Evolutionary conservation across 2,888 invertebrate species (phyloP).

Genomic region (Peribatodes rhomboidaria): DNA sequence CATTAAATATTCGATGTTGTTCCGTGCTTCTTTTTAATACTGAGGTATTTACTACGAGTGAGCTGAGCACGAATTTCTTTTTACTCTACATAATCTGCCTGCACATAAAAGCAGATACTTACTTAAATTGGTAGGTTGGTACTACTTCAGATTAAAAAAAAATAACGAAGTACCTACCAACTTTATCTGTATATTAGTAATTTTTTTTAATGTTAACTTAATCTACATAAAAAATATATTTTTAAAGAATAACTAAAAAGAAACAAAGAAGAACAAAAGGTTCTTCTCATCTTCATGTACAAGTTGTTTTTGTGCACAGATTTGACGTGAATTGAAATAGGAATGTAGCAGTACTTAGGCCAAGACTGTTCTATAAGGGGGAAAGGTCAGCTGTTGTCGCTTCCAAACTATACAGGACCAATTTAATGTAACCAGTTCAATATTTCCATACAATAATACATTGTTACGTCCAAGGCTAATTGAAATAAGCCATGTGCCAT

Average conservation of each 20-base stretch:
- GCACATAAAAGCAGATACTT: background rate
- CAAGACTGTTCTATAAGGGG: slow-evolving; percentile 50
- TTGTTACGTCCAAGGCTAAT: slow-evolving; percentile 75
- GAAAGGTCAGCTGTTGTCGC: slow-evolving; percentile 72
- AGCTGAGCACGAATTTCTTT: background rate
- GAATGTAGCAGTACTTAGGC: slow-evolving; percentile 21
- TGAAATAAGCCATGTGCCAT: slow-evolving; percentile 67
- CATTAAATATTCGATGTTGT: slow-evolving; percentile 61
- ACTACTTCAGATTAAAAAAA: no score
- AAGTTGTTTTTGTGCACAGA: slow-evolving; percentile 11
- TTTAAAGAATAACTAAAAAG: no score
- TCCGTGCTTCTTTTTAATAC: slow-evolving; percentile 48
- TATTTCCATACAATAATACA: slow-evolving; percentile 83
- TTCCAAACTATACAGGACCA: slow-evolving; percentile 63
- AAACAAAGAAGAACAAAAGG: no score
- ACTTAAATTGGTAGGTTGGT: no score
- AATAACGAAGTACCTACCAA: no score
- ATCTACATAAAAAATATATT: no score
- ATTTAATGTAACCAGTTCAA: slow-evolving; percentile 74
- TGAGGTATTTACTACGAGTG: background rate
- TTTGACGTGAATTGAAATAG: slow-evolving; percentile 39
- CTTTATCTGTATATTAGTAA: no score
- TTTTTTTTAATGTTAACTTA: no score
- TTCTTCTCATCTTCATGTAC: background rate
- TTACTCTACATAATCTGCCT: background rate